A percentile compares a stretch with the other conserved stretches of the same genome.
phyloP scores from a whole-genome alignment of 1,140 invertebrate genomes.

The Polypedilum vanderplanki region DNA sequence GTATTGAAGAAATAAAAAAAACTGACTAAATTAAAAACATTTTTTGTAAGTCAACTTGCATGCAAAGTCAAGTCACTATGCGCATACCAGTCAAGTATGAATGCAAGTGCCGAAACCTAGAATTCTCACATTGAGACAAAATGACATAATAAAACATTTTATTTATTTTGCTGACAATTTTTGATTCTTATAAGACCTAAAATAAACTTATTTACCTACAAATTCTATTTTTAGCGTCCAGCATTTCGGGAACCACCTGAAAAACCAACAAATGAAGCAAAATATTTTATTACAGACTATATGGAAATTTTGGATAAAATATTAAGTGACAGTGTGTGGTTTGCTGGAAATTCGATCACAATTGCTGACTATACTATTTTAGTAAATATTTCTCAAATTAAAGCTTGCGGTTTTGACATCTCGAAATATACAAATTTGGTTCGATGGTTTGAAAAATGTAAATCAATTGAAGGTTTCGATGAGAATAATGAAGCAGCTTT shows the following conservation, averaged over 20 bases:
- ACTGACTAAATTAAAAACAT: no score
- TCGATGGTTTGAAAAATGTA: neutral
- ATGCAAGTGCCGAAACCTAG: no score
- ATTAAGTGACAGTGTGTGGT: neutral
- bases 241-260: neutral
- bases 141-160: no score
- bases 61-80: no score
- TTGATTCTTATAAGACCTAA: neutral
- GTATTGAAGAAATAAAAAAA: no score
- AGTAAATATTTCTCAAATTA: neutral
- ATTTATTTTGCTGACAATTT: no score
- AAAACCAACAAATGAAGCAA: neutral
- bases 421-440: neutral
- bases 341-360: neutral
- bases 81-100: no score
- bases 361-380: constrained; percentile 3
- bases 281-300: neutral
- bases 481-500: neutral
- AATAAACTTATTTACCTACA: neutral
- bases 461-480: neutral
- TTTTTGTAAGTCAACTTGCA: no score
- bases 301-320: neutral
- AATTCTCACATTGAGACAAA: no score
- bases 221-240: neutral
- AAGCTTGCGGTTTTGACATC: neutral